phyloP scores from a whole-genome alignment of 2,113 vertebrate genomes.

The Aspiorhynchus laticeps region DNA sequence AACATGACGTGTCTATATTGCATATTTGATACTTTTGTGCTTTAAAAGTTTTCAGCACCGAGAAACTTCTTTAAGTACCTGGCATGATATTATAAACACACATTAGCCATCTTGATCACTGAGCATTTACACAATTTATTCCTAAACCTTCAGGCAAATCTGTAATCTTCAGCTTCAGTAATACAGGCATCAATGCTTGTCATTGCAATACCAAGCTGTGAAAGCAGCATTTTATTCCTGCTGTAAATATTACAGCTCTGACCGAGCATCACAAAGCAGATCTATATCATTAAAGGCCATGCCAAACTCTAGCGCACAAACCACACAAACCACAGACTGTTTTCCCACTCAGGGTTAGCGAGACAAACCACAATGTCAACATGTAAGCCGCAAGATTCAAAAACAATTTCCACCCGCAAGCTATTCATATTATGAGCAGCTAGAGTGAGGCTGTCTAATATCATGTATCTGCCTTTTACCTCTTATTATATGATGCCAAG shows the following conservation, averaged over 20 bases:
- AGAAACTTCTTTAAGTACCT: neutral
- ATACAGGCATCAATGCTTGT: neutral
- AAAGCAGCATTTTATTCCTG: neutral
- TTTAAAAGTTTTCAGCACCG: neutral
- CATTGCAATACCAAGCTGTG: neutral
- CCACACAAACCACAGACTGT: conserved; percentile 4
- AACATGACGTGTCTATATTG: neutral
- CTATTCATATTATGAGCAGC: neutral
- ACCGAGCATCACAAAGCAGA: neutral
- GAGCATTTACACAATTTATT: neutral
- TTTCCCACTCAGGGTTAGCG: conserved; percentile 11
- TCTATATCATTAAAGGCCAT: neutral
- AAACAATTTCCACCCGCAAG: conserved; percentile 30
- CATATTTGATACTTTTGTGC: neutral
- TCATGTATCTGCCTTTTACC: conserved; percentile 15
- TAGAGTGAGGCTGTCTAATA: conserved; percentile 1
- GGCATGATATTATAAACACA: neutral
- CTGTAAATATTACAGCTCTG: conserved; percentile 14
- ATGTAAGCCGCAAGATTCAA: neutral
- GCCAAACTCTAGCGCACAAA: neutral
- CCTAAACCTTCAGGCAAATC: neutral
- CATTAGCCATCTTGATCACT: neutral
- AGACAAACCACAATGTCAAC: conserved; percentile 11
- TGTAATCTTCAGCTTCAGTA: neutral
- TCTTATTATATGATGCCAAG: conserved; percentile 24